A percentile compares a stretch with the other conserved stretches of the same genome.
These are phyloP conservation scores for Otis tarda DNA, from an alignment of 2,113 vertebrate genomes.

Conservation along the genomic window DNA sequence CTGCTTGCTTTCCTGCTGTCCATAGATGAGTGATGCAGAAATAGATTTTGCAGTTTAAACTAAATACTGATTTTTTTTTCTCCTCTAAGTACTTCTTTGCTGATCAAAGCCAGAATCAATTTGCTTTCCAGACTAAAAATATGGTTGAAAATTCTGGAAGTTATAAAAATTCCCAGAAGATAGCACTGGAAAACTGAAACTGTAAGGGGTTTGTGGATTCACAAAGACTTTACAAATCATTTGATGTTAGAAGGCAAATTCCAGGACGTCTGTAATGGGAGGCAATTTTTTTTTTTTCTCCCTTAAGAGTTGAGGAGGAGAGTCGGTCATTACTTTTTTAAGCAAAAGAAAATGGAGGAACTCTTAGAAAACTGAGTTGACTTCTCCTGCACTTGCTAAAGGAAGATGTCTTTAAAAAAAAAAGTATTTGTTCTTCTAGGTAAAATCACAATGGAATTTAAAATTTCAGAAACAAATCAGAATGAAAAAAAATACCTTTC, in stretches of 20 bases:
- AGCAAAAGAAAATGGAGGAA: background rate
- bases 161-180: background rate
- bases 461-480: background rate
- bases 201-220: background rate
- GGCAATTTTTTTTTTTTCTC: background rate
- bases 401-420: background rate
- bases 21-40: background rate
- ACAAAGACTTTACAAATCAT: background rate
- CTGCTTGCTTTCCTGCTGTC: background rate
- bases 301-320: background rate
- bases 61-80: background rate
- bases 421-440: background rate
- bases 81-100: background rate
- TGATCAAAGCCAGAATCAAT: background rate
- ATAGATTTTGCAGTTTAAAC: background rate
- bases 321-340: background rate
- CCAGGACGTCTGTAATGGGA: background rate
- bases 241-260: background rate
- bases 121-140: background rate
- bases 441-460: background rate
- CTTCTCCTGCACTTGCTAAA: background rate
- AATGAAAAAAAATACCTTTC: background rate
- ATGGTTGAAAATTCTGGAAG: background rate
- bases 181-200: background rate
- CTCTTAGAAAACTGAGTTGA: background rate